Evolutionary conservation across 2,797 vertebrate species (phyloP).

Genomic region (Catharus ustulatus): DNA sequence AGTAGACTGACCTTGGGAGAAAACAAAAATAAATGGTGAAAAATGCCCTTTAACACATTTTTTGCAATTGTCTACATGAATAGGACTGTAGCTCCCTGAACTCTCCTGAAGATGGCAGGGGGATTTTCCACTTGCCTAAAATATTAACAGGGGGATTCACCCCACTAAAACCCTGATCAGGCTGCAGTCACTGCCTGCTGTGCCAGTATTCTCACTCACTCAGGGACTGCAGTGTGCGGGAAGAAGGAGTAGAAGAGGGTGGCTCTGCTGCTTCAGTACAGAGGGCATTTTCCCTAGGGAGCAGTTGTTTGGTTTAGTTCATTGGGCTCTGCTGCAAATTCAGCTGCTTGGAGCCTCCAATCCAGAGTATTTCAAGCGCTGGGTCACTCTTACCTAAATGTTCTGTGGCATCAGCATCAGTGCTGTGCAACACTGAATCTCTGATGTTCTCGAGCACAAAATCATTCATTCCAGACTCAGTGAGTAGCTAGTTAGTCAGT

Average conservation of each 20-base stretch:
- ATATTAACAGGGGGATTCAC: neutral
- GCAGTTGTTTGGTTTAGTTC: neutral
- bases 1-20: neutral
- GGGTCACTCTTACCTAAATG: neutral
- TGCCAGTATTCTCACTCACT: neutral
- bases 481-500: neutral
- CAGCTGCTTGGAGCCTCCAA: neutral
- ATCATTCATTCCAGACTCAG: neutral
- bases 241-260: neutral
- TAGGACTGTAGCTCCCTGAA: neutral
- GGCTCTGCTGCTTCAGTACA: neutral
- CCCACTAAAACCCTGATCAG: neutral
- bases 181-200: neutral
- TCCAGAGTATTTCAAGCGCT: neutral
- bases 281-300: neutral
- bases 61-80: neutral
- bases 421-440: neutral
- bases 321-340: neutral
- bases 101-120: neutral
- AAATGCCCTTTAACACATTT: neutral
- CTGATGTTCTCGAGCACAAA: neutral
- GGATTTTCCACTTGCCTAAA: neutral
- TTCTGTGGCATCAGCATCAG: neutral
- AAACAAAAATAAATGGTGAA: neutral
- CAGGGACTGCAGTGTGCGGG: fast-evolving